A percentile compares a stretch with the other conserved stretches of the same genome.
These are phyloP conservation scores for Virgularia gustaviana DNA, from an alignment of 92 coral and sea anemone genomes.

Conservation along the genomic window DNA sequence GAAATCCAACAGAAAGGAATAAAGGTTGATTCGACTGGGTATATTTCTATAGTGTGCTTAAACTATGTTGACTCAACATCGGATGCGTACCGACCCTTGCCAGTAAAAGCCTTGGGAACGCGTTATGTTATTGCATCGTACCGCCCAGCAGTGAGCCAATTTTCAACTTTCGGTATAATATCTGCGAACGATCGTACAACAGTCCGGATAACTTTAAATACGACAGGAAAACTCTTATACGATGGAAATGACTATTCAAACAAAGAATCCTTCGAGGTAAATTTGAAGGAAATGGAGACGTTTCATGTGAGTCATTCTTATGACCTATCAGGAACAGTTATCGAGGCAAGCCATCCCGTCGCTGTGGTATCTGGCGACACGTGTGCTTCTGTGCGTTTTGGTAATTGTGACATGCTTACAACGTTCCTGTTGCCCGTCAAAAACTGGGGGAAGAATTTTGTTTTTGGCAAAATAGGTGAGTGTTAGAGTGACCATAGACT, in stretches of 20 bases:
- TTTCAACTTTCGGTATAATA: not conserved
- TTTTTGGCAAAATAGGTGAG: not conserved
- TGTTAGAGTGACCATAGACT: too few species aligned
- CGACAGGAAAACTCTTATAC: not conserved
- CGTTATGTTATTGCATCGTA: not conserved
- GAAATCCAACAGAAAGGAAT: not conserved
- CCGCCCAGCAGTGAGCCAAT: not conserved
- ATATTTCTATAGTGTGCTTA: not conserved
- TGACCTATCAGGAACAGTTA: not conserved
- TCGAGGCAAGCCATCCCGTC: not conserved
- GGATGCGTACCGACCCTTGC: not conserved
- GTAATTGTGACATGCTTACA: not conserved
- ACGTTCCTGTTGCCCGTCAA: not conserved
- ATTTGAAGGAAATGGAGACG: not conserved
- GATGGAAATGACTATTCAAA: not conserved
- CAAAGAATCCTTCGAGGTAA: not conserved
- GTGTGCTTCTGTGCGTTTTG: not conserved
- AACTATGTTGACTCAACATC: not conserved
- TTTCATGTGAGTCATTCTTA: not conserved
- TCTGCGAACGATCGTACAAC: not conserved
- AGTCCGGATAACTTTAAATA: not conserved
- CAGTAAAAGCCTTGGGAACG: not conserved
- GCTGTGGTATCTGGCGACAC: constrained; percentile 5
- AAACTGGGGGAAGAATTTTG: not conserved
- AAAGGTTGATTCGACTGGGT: not conserved